Conservation (phyloP, 2,888 invertebrate genomes). For the Nymphalis polychloros region DNA sequence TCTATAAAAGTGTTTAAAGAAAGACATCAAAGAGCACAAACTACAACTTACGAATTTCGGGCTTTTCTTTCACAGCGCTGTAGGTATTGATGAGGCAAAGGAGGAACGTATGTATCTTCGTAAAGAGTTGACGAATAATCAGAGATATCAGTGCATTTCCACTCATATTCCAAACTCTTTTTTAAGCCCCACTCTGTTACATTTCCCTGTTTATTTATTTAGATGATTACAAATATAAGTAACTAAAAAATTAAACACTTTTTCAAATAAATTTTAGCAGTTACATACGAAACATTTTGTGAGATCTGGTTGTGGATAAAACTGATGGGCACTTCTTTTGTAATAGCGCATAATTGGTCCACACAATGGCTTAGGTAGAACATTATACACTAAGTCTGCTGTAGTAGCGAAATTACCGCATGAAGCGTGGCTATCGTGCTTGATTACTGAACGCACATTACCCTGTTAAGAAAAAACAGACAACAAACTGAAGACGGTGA, state of each 20-base stretch:
- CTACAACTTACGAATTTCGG: constrained; percentile 56
- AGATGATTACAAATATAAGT: neutral
- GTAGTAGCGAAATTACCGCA: constrained; percentile 77
- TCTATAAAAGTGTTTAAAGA: no score
- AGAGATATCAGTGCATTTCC: constrained; percentile 74
- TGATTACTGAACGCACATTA: constrained; percentile 59
- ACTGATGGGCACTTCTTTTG: constrained; percentile 65
- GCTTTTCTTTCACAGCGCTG: constrained; percentile 59
- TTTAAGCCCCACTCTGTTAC: constrained; percentile 73
- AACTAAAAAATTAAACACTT: neutral
- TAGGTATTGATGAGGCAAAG: constrained; percentile 62
- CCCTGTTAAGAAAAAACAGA: constrained; percentile 52
- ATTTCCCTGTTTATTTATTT: constrained; percentile 60
- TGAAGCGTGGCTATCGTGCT: constrained; percentile 66
- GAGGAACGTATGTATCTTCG: constrained; percentile 67
- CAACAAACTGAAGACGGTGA: neutral
- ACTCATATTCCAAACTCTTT: constrained; percentile 64
- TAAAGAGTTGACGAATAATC: constrained; percentile 65
- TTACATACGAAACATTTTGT: constrained; percentile 68
- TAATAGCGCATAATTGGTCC: constrained; percentile 67
- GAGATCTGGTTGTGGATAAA: constrained; percentile 68
- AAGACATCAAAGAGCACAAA: neutral
- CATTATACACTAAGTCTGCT: constrained; percentile 79
- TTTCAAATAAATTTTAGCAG: neutral
- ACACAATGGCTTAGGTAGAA: constrained; percentile 76